Evolutionary conservation across 2,888 invertebrate genomes (phyloP), one percentile per base, ranked within the genome.

Genomic region (Phyllotreta striolata): DNA sequence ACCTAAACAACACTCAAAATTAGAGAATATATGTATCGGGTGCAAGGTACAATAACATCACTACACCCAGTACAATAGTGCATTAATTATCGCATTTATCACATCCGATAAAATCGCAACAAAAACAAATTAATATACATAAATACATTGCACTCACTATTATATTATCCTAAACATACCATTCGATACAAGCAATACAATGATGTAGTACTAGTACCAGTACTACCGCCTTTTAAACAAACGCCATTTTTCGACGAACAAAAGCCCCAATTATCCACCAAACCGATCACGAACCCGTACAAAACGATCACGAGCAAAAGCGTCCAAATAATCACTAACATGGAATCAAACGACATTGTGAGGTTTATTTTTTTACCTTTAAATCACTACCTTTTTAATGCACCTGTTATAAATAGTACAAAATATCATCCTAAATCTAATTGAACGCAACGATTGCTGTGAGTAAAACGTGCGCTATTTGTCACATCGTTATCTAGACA

Each of bases 271-370:
- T 55, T 66, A 51, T 70, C 70, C 49, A 67, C 54, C 34, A 66
- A 44, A 35, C 78, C 78, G 41, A 76, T 67, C 8, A 75, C 63
- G 66, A 80, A 78, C 14, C 77, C 79, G 66, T 75, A 77, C 44
- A 78, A 62, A 39, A 77, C 71, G 56, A 75, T 67, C 6, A 73
- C 54, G 43, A 79, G 66, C 40, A 77, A 59, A 24, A 70, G 55
- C 55, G 67, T 69, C 80, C 79, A 79, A 52, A 73, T 49, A 34
- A 67, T 60, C 39, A 70, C 14, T 6, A 73, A 41, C 14, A 69
- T 60, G 57, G 68, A 70, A 52, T 72, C 68, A 1, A 69, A 44
- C 12, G 44, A 52, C 60, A 60, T 59, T 35, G 43, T 56, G 24
- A 46, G 10, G n/a, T n/a, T n/a, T n/a, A n/a, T 10, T 10, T 13